Evolutionary conservation across 2,113 vertebrate species (phyloP), one percentile per base, ranked within the genome.

Genomic region (Varanus salvator): DNA sequence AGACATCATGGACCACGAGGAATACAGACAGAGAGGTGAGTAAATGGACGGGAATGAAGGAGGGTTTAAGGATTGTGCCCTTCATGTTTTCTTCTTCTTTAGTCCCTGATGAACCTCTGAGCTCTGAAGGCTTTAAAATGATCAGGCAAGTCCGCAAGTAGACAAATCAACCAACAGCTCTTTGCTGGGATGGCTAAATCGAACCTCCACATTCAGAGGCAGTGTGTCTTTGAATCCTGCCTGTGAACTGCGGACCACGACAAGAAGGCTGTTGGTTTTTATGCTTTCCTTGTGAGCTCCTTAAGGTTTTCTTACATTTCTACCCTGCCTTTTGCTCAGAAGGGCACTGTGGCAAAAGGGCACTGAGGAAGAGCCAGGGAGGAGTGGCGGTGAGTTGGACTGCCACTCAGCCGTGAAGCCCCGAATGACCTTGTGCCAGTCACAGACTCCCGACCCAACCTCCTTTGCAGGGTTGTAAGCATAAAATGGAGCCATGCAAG

Each of bases 21-120:
- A 98, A 90, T 98, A 98, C 96, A 96, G 97, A 52, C 82, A n/a
- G 89, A 96, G 97, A 96, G 97, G 97, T 98, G 91, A 93, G 96
- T 94, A 19, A 29, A 68, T 50, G 38, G 38, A 60, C 12, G 60
- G 64, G 52, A 3, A 52, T 19, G 14, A 3, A 54, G 14, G 44
- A 54, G 6, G 4, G 11, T 54, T 54, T 54, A 54, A 15, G 57
- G 57, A 60, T 15, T 60, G 57, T 15, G 17, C 57, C 57, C 14
- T 60, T 60, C 12, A 60, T 60, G 57, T 60, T 60, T 25, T 77
- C 34, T 15, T 77, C 44, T 23, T n/a, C 25, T 64, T 64, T 57
- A 25, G 74, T 64, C 15, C 17, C 15, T 3, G 4, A 9, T 1
- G 48, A 50, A 27, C 15, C 12, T 38, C 19, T 54, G 5, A 54